A percentile compares a stretch with the other conserved stretches of the same genome.
phyloP scores from a whole-genome alignment of 2,888 invertebrate species.

The Disparrhopalites patrizii region DNA sequence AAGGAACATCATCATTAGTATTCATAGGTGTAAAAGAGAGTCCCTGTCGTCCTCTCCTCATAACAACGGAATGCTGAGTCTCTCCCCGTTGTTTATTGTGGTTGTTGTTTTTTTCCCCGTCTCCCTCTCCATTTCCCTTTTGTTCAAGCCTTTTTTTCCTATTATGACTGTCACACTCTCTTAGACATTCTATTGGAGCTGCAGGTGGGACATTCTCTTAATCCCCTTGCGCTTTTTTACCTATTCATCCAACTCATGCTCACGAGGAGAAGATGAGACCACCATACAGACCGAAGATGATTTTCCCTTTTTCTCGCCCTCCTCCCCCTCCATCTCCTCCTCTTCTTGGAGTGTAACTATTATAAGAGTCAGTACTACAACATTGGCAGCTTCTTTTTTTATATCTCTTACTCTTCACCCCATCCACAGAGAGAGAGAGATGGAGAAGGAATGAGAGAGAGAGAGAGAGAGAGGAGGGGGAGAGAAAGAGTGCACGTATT shows the following conservation, averaged over 20 bases:
- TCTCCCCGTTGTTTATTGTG: too few relatives aligned
- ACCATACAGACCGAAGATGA: too few relatives aligned
- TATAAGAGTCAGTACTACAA: too few relatives aligned
- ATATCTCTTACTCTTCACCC: neutral
- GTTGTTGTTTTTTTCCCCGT: too few relatives aligned
- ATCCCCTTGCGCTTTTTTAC: slow-evolving; percentile 5
- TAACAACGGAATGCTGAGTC: too few relatives aligned
- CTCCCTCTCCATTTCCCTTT: slow-evolving; percentile 14
- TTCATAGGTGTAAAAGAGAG: neutral
- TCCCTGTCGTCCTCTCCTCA: neutral
- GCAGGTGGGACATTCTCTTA: slow-evolving; percentile 28
- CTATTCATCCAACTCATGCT: slow-evolving; percentile 12
- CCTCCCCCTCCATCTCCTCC: neutral
- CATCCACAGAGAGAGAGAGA: neutral
- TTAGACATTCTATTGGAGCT: slow-evolving; percentile 11
- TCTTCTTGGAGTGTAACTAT: neutral
- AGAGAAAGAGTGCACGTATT: neutral
- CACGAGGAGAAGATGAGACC: neutral
- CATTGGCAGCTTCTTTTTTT: neutral
- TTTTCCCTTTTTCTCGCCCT: slow-evolving; percentile 14
- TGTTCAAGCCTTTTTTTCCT: slow-evolving; percentile 17
- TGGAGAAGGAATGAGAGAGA: slow-evolving; percentile 3
- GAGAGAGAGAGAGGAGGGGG: neutral
- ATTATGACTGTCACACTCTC: slow-evolving; percentile 10
- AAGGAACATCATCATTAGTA: slow-evolving; percentile 14